Evolutionary conservation across 2,113 vertebrate species (phyloP).

Genomic region (Oryzias javanicus): DNA sequence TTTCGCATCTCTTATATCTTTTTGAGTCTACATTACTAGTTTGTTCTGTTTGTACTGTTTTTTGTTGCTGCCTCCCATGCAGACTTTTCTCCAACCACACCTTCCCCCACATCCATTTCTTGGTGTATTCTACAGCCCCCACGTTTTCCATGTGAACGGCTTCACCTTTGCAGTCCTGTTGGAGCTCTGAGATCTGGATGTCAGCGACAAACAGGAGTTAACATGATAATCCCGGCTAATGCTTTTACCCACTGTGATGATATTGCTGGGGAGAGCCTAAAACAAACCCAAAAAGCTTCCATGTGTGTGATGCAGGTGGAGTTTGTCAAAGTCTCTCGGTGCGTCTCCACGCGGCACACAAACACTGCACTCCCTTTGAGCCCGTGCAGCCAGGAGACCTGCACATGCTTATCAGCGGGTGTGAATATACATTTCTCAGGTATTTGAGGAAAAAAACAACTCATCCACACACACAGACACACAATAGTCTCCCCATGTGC

Average conservation of each 20-base stretch:
- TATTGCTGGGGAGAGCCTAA: conserved; percentile 17
- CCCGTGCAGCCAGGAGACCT: conserved; percentile 1
- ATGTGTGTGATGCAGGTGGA: conserved; percentile 23
- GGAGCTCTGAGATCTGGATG: conserved; percentile 14
- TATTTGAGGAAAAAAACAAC: conserved; percentile 29
- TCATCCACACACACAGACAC: conserved; percentile 17
- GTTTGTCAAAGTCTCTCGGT: not conserved
- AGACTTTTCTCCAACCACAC: not conserved
- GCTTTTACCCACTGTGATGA: conserved; percentile 18
- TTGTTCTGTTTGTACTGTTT: no score
- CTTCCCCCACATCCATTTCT: conserved; percentile 1
- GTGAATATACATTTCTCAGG: conserved; percentile 38
- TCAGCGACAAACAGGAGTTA: conserved; percentile 17
- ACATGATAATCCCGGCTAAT: conserved; percentile 29
- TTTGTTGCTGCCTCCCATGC: no score
- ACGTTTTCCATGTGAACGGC: not conserved
- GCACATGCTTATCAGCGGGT: conserved; percentile 40
- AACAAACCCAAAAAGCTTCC: conserved; percentile 4
- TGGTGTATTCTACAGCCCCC: not conserved
- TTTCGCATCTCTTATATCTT: no score
- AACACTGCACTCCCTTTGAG: conserved; percentile 10
- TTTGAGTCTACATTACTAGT: no score
- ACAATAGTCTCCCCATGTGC: conserved; percentile 29
- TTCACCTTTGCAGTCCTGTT: not conserved
- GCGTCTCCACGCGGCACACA: conserved; percentile 2